phyloP scores from a whole-genome alignment of 2,888 invertebrate genomes.

The Eretmocerus hayati region DNA sequence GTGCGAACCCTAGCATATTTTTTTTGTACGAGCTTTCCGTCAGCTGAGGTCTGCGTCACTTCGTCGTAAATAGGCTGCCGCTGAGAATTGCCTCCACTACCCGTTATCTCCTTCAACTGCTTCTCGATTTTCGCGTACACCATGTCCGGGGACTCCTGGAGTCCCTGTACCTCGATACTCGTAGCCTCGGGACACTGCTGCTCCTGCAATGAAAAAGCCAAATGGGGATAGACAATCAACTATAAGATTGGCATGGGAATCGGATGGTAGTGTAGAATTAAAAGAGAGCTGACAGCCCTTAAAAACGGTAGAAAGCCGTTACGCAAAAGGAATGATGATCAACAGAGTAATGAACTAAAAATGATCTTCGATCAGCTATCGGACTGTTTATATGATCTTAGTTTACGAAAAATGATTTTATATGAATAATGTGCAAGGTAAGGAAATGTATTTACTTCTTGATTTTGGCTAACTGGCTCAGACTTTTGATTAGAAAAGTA shows the following conservation, averaged over 20 bases:
- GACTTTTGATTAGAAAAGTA: neutral
- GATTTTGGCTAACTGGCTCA: neutral
- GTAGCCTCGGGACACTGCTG: neutral
- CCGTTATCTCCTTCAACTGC: constrained; percentile 1
- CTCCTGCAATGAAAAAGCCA: neutral
- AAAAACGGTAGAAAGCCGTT: no score
- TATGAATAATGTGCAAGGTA: no score
- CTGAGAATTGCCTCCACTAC: neutral
- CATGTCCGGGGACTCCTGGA: no score
- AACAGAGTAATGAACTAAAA: no score
- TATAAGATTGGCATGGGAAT: no score
- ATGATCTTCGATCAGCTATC: no score
- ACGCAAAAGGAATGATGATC: no score
- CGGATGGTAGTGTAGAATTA: neutral
- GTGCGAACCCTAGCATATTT: constrained; percentile 18
- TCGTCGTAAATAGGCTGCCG: constrained; percentile 12
- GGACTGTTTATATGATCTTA: no score
- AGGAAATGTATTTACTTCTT: no score
- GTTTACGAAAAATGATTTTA: no score
- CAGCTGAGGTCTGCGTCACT: constrained; percentile 8
- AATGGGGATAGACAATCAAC: neutral
- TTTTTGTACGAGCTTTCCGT: constrained; percentile 14
- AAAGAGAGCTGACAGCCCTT: neutral
- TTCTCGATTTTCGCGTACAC: constrained; percentile 7
- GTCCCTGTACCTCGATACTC: no score